phyloP scores from a whole-genome alignment of 2,113 vertebrate species.

The Melanotaenia duboulayi region DNA sequence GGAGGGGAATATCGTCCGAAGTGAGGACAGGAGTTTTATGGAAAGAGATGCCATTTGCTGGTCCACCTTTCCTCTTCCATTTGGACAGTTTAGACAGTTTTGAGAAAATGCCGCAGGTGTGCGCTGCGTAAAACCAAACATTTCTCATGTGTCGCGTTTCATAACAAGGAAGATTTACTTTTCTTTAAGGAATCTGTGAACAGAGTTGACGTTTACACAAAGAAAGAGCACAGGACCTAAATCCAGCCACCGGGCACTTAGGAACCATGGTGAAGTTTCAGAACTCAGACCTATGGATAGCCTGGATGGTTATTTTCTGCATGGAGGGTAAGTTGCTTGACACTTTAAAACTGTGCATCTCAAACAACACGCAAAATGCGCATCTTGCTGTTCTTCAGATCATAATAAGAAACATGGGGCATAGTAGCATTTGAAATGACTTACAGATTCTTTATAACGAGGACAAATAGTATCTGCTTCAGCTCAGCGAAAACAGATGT shows the following conservation, averaged over 20 bases:
- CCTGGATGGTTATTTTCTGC: constrained; percentile 82
- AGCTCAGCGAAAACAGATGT: constrained; percentile 45
- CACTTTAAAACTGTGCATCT: constrained; percentile 13
- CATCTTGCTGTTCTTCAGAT: not conserved
- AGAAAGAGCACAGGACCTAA: constrained; percentile 15
- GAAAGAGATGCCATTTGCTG: constrained; percentile 23
- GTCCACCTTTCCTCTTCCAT: not conserved
- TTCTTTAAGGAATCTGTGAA: constrained; percentile 48
- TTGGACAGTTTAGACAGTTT: constrained; percentile 17
- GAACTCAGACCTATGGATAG: constrained; percentile 85
- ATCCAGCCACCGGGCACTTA: constrained; percentile 28
- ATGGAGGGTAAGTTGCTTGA: constrained; percentile 79
- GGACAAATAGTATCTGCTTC: constrained; percentile 9
- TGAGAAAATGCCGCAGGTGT: constrained; percentile 10
- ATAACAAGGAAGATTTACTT: constrained; percentile 48
- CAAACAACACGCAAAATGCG: not conserved
- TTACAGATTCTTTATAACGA: constrained; percentile 19
- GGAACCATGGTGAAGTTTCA: constrained; percentile 83
- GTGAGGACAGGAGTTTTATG: constrained; percentile 14
- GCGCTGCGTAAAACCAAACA: constrained; percentile 41
- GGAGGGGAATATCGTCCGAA: too few relatives aligned
- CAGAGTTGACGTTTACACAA: constrained; percentile 26
- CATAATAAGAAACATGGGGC: not conserved
- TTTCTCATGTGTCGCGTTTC: constrained; percentile 27
- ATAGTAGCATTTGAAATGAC: not conserved